A percentile compares a stretch with the other conserved stretches of the same genome.
Evolutionary conservation across 2,113 vertebrate species (phyloP).

Genomic region (Opisthocomus hoazin): DNA sequence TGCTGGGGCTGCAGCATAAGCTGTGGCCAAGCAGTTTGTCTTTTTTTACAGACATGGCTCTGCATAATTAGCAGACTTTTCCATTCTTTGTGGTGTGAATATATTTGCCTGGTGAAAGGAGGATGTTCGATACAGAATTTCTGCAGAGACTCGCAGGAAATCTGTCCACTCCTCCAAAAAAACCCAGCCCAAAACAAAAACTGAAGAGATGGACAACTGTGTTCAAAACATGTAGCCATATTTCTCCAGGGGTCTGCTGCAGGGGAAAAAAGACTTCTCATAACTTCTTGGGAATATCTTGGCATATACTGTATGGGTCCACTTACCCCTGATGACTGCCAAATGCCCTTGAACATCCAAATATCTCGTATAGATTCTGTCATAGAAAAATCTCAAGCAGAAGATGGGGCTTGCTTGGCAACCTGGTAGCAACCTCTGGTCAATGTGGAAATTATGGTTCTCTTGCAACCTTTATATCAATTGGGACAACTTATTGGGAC

Average conservation of each 20-base stretch:
- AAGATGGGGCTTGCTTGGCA: background rate
- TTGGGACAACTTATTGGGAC: background rate
- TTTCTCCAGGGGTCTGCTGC: background rate
- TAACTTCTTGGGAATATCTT: background rate
- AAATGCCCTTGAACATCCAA: background rate
- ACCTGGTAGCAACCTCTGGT: background rate
- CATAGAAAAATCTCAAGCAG: background rate
- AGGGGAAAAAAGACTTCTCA: background rate
- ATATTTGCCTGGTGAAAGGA: background rate
- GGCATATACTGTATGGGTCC: background rate
- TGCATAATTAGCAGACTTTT: background rate
- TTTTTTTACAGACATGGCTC: background rate
- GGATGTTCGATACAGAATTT: background rate
- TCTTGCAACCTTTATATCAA: background rate
- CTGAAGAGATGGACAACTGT: background rate
- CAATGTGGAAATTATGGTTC: background rate
- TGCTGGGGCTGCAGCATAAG: background rate
- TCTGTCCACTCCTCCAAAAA: background rate
- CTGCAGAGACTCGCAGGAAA: fast-evolving
- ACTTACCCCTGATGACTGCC: background rate
- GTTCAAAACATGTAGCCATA: background rate
- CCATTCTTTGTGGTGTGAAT: background rate
- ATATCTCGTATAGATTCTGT: background rate
- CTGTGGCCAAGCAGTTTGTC: background rate
- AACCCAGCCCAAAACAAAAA: background rate